A percentile compares a stretch with the other conserved stretches of the same genome.
phyloP scores from a whole-genome alignment of 1,140 invertebrate species.

The Arion vulgaris region DNA sequence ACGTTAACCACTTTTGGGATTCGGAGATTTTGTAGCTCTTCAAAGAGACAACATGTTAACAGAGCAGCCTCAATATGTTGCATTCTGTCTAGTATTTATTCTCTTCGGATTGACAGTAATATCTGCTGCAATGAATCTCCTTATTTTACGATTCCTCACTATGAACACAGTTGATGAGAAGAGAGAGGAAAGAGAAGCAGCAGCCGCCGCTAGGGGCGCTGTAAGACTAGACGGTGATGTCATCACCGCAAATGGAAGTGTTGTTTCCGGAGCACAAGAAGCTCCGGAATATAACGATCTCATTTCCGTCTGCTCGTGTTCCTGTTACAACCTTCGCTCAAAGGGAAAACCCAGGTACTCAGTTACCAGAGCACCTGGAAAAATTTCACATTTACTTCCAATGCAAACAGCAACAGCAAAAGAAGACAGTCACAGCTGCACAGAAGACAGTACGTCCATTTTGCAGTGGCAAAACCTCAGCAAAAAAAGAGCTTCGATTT shows the following conservation, averaged over 20 bases:
- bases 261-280: conserved; percentile 70
- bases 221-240: conserved; percentile 93
- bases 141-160: conserved; percentile 98
- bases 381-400: conserved; percentile 81
- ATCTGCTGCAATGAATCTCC: conserved; percentile 95
- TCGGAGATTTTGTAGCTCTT: conserved; percentile 75
- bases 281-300: conserved; percentile 76
- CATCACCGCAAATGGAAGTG: conserved; percentile 80
- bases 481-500: conserved; percentile 65
- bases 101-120: conserved; percentile 99
- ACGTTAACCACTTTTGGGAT: conserved; percentile 97
- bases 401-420: conserved; percentile 73
- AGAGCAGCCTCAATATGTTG: conserved; percentile 82
- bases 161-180: conserved; percentile 98
- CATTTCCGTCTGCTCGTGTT: conserved; percentile 86
- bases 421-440: conserved; percentile 59
- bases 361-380: conserved; percentile 80
- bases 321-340: conserved; percentile 79
- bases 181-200: conserved; percentile 87
- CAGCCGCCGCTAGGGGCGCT: conserved; percentile 81
- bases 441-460: conserved; percentile 59
- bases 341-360: conserved; percentile 76
- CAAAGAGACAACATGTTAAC: conserved; percentile 46
- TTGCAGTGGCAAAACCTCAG: conserved; percentile 50
- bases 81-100: conserved; percentile 98